phyloP scores from a whole-genome alignment of 2,888 invertebrate genomes.

The Idaea straminata region DNA sequence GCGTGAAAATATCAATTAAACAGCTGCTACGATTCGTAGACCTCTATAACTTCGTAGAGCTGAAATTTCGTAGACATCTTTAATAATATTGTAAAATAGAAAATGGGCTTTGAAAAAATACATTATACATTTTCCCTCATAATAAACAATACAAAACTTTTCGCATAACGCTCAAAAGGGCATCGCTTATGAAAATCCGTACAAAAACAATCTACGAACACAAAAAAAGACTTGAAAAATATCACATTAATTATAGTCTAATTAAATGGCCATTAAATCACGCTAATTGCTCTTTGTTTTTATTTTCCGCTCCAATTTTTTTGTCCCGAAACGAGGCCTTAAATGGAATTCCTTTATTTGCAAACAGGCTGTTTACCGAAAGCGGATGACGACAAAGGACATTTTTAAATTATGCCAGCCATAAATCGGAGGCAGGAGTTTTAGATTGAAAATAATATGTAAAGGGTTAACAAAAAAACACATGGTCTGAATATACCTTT shows the following conservation, averaged over 20 bases:
- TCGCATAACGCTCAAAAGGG: conserved; percentile 26
- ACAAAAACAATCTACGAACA: conserved; percentile 30
- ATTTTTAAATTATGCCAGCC: conserved; percentile 69
- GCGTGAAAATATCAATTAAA: too few species aligned
- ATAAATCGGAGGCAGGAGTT: conserved; percentile 55
- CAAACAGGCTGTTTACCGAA: conserved; percentile 74
- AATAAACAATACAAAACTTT: conserved; percentile 18
- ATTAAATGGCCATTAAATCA: conserved; percentile 78
- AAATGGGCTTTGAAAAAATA: not conserved
- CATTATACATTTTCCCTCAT: conserved; percentile 3
- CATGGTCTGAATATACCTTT: not conserved
- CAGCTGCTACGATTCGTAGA: too few species aligned
- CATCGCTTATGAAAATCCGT: conserved; percentile 29
- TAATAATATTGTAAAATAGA: conserved; percentile 7
- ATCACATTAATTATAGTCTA: conserved; percentile 71
- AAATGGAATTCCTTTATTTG: conserved; percentile 78
- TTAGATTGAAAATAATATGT: conserved; percentile 24
- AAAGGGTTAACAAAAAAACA: conserved; percentile 6
- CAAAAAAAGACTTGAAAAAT: conserved; percentile 53
- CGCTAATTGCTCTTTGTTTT: conserved; percentile 77
- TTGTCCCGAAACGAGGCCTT: conserved; percentile 53
- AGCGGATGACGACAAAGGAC: conserved; percentile 67
- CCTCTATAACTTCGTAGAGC: too few species aligned
- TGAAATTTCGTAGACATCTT: too few species aligned
- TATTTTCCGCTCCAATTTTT: conserved; percentile 67